Evolutionary conservation across 2,113 vertebrate species (phyloP), one percentile per base, ranked within the genome.

Genomic region (Mus musculus): DNA sequence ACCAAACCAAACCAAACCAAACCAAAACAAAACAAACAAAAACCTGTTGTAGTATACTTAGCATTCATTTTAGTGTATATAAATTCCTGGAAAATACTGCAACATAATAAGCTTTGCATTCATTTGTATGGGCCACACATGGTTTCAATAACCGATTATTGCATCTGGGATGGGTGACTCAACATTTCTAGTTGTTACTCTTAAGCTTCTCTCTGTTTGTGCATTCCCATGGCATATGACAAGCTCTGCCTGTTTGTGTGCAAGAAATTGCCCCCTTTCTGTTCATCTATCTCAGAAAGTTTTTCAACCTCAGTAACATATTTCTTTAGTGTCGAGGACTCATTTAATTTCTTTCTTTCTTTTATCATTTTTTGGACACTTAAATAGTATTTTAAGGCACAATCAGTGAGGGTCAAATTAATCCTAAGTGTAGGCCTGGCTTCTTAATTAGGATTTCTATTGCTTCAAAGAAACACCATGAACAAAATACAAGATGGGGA

Each of bases 381-480:
- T 49, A 28, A 49, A 16, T 92, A n/a, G 33, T 36, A 49, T 84
- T 76, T 71, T 88, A 46, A 9, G 49, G 22, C 7, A 14, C 93
- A 95, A 46, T 82, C 82, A 93, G 90, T 4, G 1, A 63, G 39
- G 52, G 26, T 5, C 82, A 84, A 96, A 63, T 92, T 96, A 42
- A 88, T 92, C 75, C 16, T 10, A 93, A 11, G 61, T 75, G 71
- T 77, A 91, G 3, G 36, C 36, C 69, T 9, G 5, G 67, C 14
- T 16, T 73, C 0, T 73, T 19, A 39, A n/a, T 73, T 73, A 73
- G 19, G n/a, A n/a, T 73, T 73, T 39, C n/a, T 42, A 11, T 73
- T 73, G n/a, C n/a, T 73, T 2, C 19, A 39, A 73, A 20, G n/a
- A 73, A 73, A 73, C 3, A 39, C 3, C n/a, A 22, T 39, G n/a